phyloP scores from a whole-genome alignment of 1,140 invertebrate genomes.

The Olivierus martensii region DNA sequence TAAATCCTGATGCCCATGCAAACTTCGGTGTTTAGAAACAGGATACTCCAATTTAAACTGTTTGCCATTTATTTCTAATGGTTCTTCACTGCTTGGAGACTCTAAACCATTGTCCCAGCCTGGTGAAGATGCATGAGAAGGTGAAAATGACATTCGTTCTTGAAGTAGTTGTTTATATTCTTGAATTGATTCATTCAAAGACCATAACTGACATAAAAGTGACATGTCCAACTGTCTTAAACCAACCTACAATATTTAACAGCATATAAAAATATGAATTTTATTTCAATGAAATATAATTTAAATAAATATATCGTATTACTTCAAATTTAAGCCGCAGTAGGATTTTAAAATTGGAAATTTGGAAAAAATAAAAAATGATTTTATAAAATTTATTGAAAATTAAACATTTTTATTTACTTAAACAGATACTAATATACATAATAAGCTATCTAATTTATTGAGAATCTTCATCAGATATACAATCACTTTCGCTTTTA shows the following conservation, averaged over 20 bases:
- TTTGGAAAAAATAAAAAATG: too few relatives aligned
- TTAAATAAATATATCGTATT: too few relatives aligned
- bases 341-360: too few relatives aligned
- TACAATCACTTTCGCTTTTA: too few relatives aligned
- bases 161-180: constrained; percentile 61
- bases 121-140: constrained; percentile 18
- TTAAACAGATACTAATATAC: too few relatives aligned
- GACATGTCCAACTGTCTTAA: constrained; percentile 69
- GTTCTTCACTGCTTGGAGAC: constrained; percentile 17
- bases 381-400: too few relatives aligned
- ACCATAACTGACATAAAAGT: constrained; percentile 70
- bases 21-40: neutral
- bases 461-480: too few relatives aligned
- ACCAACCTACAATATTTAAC: constrained; percentile 48
- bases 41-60: neutral
- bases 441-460: too few relatives aligned
- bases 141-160: constrained; percentile 44
- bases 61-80: constrained; percentile 4
- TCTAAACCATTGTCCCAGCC: constrained; percentile 19
- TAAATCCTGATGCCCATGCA: constrained; percentile 4
- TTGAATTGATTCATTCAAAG: constrained; percentile 72
- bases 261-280: too few relatives aligned
- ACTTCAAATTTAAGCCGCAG: too few relatives aligned
- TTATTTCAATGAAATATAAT: too few relatives aligned
- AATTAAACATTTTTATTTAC: too few relatives aligned